Conservation (phyloP, 1,140 invertebrate species). For the Myzus persicae region DNA sequence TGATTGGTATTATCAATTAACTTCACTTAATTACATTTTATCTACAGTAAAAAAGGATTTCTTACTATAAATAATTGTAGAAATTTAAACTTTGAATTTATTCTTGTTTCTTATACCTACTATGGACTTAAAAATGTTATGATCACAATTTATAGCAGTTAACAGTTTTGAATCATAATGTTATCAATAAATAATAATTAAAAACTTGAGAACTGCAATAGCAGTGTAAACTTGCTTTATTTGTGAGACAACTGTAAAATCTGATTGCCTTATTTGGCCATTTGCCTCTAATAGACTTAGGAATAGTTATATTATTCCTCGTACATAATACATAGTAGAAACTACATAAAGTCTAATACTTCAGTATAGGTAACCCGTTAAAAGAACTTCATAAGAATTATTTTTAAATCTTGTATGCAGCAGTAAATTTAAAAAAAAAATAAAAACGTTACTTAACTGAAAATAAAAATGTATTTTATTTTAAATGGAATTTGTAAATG, state of each 20-base stretch:
- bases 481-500: neutral
- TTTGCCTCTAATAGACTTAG: neutral
- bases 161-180: neutral
- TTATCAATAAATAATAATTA: neutral
- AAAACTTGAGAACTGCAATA: neutral
- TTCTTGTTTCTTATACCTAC: neutral
- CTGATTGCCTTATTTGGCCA: neutral
- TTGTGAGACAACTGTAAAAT: neutral
- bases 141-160: neutral
- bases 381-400: neutral
- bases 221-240: neutral
- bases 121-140: neutral
- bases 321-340: neutral
- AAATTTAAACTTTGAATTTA: neutral
- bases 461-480: neutral
- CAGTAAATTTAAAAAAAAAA: neutral
- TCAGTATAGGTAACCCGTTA: neutral
- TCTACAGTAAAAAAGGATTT: neutral
- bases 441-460: neutral
- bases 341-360: neutral
- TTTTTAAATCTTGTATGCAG: neutral
- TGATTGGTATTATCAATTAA: neutral
- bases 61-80: neutral
- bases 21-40: neutral
- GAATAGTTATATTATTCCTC: neutral